A percentile compares a stretch with the other conserved stretches of the same genome.
Evolutionary conservation across 2,797 vertebrate genomes (phyloP).

Genomic region (Tolypeutes matacus): DNA sequence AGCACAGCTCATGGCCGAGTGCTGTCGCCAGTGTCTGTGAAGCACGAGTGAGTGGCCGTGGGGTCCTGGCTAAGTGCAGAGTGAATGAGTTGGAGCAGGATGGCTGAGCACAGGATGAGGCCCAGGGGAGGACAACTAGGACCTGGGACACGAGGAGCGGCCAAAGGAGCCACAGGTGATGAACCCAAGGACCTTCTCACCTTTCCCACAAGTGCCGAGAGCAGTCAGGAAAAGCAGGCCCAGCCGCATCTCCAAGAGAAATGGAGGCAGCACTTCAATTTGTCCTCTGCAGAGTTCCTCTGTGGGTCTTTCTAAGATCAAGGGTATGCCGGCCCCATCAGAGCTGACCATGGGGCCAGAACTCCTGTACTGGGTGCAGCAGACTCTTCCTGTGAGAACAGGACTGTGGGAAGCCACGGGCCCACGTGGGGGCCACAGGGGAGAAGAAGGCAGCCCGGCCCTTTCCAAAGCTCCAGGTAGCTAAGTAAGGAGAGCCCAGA

Average conservation of each 20-base stretch:
- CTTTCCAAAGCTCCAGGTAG: neutral
- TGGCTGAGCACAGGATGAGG: neutral
- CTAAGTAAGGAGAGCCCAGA: neutral
- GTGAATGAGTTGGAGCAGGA: neutral
- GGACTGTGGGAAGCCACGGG: neutral
- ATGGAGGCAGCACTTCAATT: neutral
- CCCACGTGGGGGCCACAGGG: neutral
- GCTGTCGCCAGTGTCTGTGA: neutral
- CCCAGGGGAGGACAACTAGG: neutral
- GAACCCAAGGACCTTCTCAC: neutral
- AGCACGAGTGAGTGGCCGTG: neutral
- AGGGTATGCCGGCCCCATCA: neutral
- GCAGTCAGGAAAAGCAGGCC: neutral
- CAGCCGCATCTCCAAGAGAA: neutral
- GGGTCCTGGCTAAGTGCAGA: neutral
- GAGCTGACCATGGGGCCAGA: neutral
- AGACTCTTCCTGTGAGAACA: neutral
- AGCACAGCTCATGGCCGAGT: neutral
- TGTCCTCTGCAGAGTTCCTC: neutral
- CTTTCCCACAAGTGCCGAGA: neutral
- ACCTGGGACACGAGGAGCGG: neutral
- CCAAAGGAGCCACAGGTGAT: neutral
- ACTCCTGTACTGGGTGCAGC: too few species aligned
- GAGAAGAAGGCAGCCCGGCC: neutral
- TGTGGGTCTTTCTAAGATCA: neutral